Base-by-base conservation (phyloP, 2,113 vertebrate genomes). In the Takifugu bimaculatus region DNA sequence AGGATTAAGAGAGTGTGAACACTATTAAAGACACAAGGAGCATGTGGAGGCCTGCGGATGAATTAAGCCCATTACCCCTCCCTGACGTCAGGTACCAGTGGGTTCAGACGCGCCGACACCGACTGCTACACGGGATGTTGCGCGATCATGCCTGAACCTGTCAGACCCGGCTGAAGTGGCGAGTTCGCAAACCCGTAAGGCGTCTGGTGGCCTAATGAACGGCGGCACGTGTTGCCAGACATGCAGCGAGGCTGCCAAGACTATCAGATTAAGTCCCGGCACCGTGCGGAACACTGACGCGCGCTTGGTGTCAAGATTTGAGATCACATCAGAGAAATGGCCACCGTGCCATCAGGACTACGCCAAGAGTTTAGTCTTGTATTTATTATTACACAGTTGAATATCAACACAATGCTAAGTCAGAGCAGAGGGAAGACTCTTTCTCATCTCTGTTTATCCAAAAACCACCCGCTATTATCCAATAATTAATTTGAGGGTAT, bases 101-200 rank as follows among this genome's bases (percentile, higher is more conserved):
- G 13, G 5, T 47, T n/a, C 45, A 47, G 45, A n/a, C 2, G 11
- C 44, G 44, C 44, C 4, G 44, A 13, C 45, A n/a, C 45, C 29
- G 43, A 59, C 25, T 59, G 63, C 57, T 53, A 50, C 29, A 53
- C 63, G 51, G 26, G 35, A 29, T 29, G 25, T 28, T 1, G 64
- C 56, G 43, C 47, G 74, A 59, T 45, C 82, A 60, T 79, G 80
- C 66, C 68, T 0, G 2, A 59, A 81, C 85, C 74, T 78, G 85
- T 68, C 32, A 32, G 66, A 55, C 79, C 79, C 60, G 63, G 74
- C 77, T 69, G 60, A 79, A 70, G 73, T 59, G 68, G 28, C 15
- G 68, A 60, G 53, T 13, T 3, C 49, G 56, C 54, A 39, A 68
- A 82, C 65, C 60, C 68, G 26, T 43, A 68, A 72, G 63, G 70